A percentile compares a stretch with the other conserved stretches of the same genome.
These are phyloP conservation scores for Trachemys scripta DNA, from an alignment of 2,113 vertebrate genomes.

Conservation along the genomic window DNA sequence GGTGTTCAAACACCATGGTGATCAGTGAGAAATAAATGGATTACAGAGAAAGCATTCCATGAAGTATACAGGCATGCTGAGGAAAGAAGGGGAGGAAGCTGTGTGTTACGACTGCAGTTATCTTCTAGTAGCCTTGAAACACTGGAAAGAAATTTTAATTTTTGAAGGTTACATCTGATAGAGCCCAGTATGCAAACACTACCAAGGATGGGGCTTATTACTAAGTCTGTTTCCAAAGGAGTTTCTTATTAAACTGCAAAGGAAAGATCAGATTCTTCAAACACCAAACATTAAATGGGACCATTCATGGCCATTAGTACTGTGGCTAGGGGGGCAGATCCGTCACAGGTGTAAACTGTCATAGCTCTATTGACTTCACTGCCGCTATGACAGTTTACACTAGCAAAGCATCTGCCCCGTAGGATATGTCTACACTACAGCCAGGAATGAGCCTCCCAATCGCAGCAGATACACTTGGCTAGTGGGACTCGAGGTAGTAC, in stretches of 20 bases:
- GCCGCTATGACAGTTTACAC: not conserved
- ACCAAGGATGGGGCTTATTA: not conserved
- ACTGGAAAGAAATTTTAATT: rapidly evolving
- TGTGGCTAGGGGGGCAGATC: not conserved
- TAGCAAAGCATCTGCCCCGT: not conserved
- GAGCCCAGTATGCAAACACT: not conserved
- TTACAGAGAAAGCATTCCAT: not conserved
- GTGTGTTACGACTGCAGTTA: rapidly evolving
- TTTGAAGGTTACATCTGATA: not conserved
- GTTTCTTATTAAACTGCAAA: not conserved
- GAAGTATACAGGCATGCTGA: not conserved
- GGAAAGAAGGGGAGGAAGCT: not conserved
- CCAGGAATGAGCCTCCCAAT: not conserved
- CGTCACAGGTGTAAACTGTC: not conserved
- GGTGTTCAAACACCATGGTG: not conserved
- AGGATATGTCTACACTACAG: not conserved
- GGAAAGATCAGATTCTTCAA: not conserved
- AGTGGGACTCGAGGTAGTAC: not conserved
- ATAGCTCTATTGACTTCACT: not conserved
- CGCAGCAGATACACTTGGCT: not conserved
- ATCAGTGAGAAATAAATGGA: not conserved
- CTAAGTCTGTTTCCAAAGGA: not conserved
- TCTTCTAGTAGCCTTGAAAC: not conserved
- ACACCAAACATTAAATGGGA: not conserved
- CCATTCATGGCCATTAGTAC: not conserved